These are phyloP conservation scores for Capromys pilorides DNA, from an alignment of 2,797 vertebrate genomes.

Conservation along the genomic window DNA sequence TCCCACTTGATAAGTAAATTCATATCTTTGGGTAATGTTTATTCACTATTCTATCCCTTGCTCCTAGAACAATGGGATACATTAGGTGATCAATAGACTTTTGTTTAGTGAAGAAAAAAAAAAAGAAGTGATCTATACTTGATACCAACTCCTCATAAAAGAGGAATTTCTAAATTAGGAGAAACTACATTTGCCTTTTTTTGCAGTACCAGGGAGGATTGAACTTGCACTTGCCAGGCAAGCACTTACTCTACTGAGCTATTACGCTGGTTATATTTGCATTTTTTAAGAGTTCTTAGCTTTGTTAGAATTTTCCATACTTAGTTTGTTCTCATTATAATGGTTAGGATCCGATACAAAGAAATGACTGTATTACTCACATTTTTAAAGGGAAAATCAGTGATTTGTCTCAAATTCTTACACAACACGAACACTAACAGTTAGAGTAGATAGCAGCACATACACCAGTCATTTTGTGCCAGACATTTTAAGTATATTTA, in stretches of 20 bases:
- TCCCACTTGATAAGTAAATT: background rate
- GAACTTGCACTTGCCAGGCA: too few species aligned
- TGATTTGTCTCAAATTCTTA: slow-evolving; percentile 18
- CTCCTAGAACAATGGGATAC: background rate
- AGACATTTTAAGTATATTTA: background rate
- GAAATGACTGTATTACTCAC: background rate
- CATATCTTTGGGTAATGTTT: background rate
- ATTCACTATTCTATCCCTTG: background rate
- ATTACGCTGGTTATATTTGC: background rate
- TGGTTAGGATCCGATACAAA: background rate
- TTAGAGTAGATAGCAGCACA: background rate
- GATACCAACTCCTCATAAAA: background rate
- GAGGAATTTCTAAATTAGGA: slow-evolving; percentile 7
- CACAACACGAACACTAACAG: background rate
- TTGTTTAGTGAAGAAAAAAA: background rate
- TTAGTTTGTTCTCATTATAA: background rate
- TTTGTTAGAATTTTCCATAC: background rate
- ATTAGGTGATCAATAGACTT: background rate
- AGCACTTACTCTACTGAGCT: too few species aligned
- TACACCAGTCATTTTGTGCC: background rate
- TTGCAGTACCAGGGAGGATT: too few species aligned
- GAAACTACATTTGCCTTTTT: background rate
- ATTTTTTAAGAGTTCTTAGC: background rate
- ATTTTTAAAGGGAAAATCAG: background rate
- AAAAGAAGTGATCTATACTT: background rate